Evolutionary conservation across 1,140 invertebrate genomes (phyloP).

Genomic region (Apis cerana): DNA sequence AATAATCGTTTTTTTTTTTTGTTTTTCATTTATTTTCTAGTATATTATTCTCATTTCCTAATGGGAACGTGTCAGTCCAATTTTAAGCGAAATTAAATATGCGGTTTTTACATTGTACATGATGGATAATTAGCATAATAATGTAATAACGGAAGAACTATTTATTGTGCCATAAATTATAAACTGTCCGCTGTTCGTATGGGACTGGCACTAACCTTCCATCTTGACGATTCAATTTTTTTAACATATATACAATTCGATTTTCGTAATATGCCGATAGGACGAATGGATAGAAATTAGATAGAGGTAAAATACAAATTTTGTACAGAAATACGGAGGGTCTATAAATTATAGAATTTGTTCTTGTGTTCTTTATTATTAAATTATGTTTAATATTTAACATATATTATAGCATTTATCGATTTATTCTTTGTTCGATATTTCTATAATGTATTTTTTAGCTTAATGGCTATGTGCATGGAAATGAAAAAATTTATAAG

Average conservation of each 20-base stretch:
- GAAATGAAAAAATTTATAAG: background rate
- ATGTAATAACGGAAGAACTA: constrained; percentile 54
- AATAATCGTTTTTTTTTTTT: background rate
- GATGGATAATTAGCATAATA: constrained; percentile 57
- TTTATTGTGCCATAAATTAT: constrained; percentile 73
- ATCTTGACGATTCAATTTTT: constrained; percentile 39
- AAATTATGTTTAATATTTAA: background rate
- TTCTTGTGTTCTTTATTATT: constrained; percentile 3
- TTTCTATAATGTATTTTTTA: constrained; percentile 36
- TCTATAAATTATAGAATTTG: constrained; percentile 22
- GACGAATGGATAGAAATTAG: constrained; percentile 47
- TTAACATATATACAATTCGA: constrained; percentile 33
- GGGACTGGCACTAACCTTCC: constrained; percentile 56
- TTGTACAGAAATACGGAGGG: constrained; percentile 54
- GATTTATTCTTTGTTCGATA: constrained; percentile 12
- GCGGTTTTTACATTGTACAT: constrained; percentile 47
- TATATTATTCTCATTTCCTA: constrained; percentile 41
- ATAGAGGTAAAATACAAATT: constrained; percentile 52
- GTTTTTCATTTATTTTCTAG: constrained; percentile 18
- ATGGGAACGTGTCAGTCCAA: constrained; percentile 48
- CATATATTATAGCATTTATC: background rate
- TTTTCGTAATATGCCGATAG: constrained; percentile 34
- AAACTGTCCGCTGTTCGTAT: constrained; percentile 47
- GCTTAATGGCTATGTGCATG: constrained; percentile 7
- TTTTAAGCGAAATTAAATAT: constrained; percentile 37